Conservation (phyloP, 2,113 vertebrate genomes). For the Epinephelus fuscoguttatus region DNA sequence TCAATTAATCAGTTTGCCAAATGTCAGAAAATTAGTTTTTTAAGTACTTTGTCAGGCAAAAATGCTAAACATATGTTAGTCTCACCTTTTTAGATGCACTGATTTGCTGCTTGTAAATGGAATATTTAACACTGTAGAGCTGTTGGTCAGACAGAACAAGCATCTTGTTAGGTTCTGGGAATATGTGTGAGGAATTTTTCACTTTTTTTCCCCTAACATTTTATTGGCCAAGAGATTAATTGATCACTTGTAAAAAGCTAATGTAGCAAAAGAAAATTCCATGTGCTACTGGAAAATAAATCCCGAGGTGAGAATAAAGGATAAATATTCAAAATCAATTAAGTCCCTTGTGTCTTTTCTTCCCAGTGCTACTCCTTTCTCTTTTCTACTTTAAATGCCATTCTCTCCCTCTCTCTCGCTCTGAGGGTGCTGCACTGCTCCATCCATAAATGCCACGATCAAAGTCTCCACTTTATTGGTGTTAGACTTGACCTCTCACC, state of each 20-base stretch:
- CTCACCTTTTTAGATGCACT: background rate
- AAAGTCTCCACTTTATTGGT: constrained; percentile 93
- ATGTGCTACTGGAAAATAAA: constrained; percentile 7
- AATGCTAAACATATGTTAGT: background rate
- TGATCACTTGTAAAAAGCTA: background rate
- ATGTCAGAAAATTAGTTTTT: background rate
- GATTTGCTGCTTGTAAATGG: background rate
- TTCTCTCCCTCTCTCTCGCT: constrained; percentile 22
- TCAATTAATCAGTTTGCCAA: background rate
- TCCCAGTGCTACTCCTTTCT: background rate
- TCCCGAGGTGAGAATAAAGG: constrained; percentile 6
- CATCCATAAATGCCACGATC: constrained; percentile 95
- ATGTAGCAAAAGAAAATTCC: background rate
- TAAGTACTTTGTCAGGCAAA: background rate
- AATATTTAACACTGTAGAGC: background rate
- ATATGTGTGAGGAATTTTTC: background rate
- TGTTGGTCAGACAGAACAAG: background rate
- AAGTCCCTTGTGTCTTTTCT: background rate
- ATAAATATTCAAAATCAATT: background rate
- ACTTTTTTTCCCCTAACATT: background rate
- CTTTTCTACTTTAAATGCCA: constrained; percentile 29
- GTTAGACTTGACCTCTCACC: constrained; percentile 93
- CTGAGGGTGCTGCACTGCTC: constrained; percentile 86
- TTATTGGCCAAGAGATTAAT: background rate
- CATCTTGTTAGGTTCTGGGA: background rate